Conservation (phyloP, 2,113 vertebrate species). For the Dipodomys ordii region DNA sequence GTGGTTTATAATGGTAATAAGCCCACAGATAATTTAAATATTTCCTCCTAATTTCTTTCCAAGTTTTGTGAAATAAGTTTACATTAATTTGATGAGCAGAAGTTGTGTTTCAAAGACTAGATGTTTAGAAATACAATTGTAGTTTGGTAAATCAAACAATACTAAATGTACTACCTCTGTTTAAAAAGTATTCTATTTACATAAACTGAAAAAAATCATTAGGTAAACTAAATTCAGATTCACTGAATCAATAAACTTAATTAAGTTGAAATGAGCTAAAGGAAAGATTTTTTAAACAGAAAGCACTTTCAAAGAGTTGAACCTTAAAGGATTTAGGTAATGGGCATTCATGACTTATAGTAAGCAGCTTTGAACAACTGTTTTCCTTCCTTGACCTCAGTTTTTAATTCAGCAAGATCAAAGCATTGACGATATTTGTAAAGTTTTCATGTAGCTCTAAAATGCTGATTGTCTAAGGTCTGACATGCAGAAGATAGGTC, state of each 20-base stretch:
- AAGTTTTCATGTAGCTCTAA: background rate
- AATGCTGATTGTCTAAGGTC: background rate
- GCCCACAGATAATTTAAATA: background rate
- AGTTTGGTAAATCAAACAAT: background rate
- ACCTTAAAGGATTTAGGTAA: background rate
- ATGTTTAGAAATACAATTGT: background rate
- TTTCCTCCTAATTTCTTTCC: conserved; percentile 41
- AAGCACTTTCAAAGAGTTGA: background rate
- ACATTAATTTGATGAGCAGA: background rate
- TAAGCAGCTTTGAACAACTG: background rate
- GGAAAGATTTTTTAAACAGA: background rate
- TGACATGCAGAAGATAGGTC: background rate
- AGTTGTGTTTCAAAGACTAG: background rate
- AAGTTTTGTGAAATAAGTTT: background rate
- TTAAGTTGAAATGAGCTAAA: conserved; percentile 6
- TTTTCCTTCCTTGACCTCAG: background rate
- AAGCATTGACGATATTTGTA: background rate
- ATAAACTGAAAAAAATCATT: background rate
- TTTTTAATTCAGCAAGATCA: background rate
- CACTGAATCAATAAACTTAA: background rate
- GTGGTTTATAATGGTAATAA: background rate
- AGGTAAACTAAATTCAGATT: conserved; percentile 29
- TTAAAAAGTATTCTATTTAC: background rate
- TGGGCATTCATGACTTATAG: background rate
- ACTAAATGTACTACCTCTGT: background rate